A percentile compares a stretch with the other conserved stretches of the same genome.
These are phyloP conservation scores for Exephanes ischioxanthus DNA, from an alignment of 2,888 invertebrate species.

Conservation along the genomic window DNA sequence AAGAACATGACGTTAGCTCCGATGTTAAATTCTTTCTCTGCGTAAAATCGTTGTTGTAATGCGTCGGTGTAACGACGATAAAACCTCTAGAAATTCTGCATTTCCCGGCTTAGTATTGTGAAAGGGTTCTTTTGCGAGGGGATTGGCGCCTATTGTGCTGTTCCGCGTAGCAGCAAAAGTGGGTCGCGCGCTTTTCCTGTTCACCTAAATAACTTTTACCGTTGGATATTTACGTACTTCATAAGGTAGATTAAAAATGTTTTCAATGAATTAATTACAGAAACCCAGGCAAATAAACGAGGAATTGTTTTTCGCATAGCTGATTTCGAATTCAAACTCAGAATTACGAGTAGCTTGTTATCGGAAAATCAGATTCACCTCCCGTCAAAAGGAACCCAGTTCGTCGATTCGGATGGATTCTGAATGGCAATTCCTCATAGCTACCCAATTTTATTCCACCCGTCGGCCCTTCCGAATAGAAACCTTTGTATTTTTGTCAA, in stretches of 20 bases:
- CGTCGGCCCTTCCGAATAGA: not conserved
- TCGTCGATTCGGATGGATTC: not conserved
- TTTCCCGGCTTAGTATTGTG: not conserved
- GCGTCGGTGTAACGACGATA: not conserved
- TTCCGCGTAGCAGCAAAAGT: not conserved
- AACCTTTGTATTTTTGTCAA: not conserved
- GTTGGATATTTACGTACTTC: not conserved
- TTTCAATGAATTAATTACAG: not conserved
- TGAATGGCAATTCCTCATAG: not conserved
- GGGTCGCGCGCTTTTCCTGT: not conserved
- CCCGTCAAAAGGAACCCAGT: not conserved
- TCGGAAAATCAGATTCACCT: not conserved
- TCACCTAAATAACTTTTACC: not conserved
- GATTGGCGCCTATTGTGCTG: slow-evolving; percentile 1
- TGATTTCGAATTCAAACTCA: too few species aligned
- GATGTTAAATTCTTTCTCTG: not conserved
- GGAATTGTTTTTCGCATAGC: not conserved
- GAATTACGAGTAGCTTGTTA: too few species aligned
- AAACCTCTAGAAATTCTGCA: not conserved
- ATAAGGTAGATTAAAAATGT: not conserved
- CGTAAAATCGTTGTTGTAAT: not conserved
- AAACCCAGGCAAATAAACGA: not conserved
- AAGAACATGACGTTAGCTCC: not conserved
- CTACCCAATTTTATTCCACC: not conserved
- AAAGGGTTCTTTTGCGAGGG: not conserved